A percentile compares a stretch with the other conserved stretches of the same genome.
phyloP scores from a whole-genome alignment of 2,888 invertebrate genomes.

The Steinernema scapterisci region DNA sequence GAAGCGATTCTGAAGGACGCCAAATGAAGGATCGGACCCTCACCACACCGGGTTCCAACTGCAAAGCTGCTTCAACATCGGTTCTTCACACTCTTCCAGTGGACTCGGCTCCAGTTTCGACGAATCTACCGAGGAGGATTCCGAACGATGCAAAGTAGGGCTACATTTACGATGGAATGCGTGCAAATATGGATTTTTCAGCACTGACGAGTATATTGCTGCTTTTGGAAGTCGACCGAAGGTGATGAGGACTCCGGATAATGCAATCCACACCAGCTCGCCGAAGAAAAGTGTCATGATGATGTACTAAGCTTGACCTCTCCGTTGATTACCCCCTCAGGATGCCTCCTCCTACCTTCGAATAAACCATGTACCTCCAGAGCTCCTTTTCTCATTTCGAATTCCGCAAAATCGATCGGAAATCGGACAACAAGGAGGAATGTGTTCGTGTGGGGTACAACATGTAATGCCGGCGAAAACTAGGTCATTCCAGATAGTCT shows the following conservation, averaged over 20 bases:
- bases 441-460: not conserved
- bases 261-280: not conserved
- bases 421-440: not conserved
- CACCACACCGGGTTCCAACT: slow-evolving; percentile 15
- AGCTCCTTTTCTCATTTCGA: not conserved
- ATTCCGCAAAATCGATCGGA: no score
- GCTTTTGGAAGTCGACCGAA: slow-evolving; percentile 65
- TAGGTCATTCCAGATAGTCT: slow-evolving; percentile 10
- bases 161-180: no score
- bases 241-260: slow-evolving; percentile 62
- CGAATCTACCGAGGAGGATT: slow-evolving; percentile 39
- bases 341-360: not conserved
- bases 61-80: slow-evolving; percentile 37
- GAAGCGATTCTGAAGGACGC: slow-evolving; percentile 31
- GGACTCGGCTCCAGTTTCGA: slow-evolving; percentile 43
- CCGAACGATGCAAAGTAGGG: slow-evolving; percentile 48
- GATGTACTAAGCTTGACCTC: slow-evolving; percentile 10
- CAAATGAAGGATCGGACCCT: slow-evolving; percentile 19
- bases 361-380: not conserved
- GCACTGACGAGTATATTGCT: slow-evolving; percentile 57
- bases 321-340: not conserved
- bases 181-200: slow-evolving; percentile 44
- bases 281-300: slow-evolving; percentile 23
- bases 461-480: slow-evolving; percentile 16
- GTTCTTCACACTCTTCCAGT: slow-evolving; percentile 34